Base-by-base conservation (phyloP, 1,140 invertebrate genomes). In the Rhagoletis pomonella region DNA sequence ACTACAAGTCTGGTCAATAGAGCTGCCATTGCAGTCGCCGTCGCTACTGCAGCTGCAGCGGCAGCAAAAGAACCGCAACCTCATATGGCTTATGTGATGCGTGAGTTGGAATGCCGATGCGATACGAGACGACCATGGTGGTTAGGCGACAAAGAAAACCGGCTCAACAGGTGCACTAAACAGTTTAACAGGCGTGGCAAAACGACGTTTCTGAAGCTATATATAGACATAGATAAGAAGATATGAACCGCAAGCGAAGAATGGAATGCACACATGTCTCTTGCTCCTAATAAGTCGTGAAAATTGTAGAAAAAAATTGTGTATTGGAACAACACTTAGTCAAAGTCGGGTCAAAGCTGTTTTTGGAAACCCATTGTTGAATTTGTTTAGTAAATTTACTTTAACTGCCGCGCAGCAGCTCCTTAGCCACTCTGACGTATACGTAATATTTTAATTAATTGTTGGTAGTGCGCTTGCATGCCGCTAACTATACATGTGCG, bases 51-150 rank as follows among this genome's bases (percentile, higher is more conserved):
- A 29, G 29, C 29, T 0, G 29, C 29, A 9, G 10, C 60, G 10
- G 67, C 67, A 73, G 42, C 14, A 29, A 73, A 47, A 73, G 10
- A 73, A 73, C 17, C 17, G 42, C 42, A 73, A 39, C 67, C 42
- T 17, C 17, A 42, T 44, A 3, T 47, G 12, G 67, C 67, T 73
- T 67, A 10, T 67, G 29, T 44, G 10, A 44, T 1, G 67, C 42
- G 12, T 73, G 67, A n/a, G 39, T 73, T 73, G 67, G 42, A 73
- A 73, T 73, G 67, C 42, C 14, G 67, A 17, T 42, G 4, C 67
- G 67, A 47, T 47, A 44, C 10, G 7, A 29, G 29, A 39, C 12
- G n/a, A 67, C 64, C 64, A 67, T 73, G 44, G 19, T 42, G 14
- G 67, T 42, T 42, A 3, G 14, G 67, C 44, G 42, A 42, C 67